Evolutionary conservation across 2,888 invertebrate species (phyloP).

Genomic region (Drosophila fulvimacula): DNA sequence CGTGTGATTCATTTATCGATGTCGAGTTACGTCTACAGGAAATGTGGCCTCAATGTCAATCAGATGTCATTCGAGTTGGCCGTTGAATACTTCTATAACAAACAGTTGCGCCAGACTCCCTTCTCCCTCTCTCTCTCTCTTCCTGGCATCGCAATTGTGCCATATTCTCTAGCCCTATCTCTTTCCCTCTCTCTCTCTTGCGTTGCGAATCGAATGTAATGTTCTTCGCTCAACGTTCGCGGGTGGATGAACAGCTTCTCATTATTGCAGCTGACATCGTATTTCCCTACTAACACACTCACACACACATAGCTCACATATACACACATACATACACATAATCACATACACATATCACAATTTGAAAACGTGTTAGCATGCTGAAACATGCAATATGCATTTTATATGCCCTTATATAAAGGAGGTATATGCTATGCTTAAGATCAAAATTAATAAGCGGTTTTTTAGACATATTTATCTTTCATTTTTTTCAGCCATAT

Average conservation of each 20-base stretch:
- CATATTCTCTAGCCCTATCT: not conserved
- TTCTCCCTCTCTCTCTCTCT: not conserved
- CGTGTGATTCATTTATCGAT: slow-evolving; percentile 10
- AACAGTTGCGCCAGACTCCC: slow-evolving; percentile 35
- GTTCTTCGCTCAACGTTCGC: slow-evolving; percentile 26
- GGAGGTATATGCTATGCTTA: not conserved
- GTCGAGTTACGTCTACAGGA: slow-evolving; percentile 39
- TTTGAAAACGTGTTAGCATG: slow-evolving; percentile 47
- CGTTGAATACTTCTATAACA: slow-evolving; percentile 23
- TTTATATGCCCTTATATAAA: slow-evolving; percentile 27
- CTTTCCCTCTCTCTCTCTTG: not conserved
- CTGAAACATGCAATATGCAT: slow-evolving; percentile 50
- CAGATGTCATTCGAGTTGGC: slow-evolving; percentile 64
- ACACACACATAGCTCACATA: not conserved
- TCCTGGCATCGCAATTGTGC: slow-evolving; percentile 22
- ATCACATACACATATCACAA: not conserved
- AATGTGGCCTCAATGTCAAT: slow-evolving; percentile 69
- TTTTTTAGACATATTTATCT: not conserved
- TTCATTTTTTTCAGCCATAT: not conserved
- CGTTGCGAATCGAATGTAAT: slow-evolving; percentile 29
- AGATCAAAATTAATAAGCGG: not conserved
- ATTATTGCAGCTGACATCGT: slow-evolving; percentile 61
- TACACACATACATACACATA: not conserved
- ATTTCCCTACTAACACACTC: slow-evolving; percentile 25
- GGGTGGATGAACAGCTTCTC: slow-evolving; percentile 56